Evolutionary conservation across 23 tunicate genomes (phyloP).

Genomic region (Styela plicata): DNA sequence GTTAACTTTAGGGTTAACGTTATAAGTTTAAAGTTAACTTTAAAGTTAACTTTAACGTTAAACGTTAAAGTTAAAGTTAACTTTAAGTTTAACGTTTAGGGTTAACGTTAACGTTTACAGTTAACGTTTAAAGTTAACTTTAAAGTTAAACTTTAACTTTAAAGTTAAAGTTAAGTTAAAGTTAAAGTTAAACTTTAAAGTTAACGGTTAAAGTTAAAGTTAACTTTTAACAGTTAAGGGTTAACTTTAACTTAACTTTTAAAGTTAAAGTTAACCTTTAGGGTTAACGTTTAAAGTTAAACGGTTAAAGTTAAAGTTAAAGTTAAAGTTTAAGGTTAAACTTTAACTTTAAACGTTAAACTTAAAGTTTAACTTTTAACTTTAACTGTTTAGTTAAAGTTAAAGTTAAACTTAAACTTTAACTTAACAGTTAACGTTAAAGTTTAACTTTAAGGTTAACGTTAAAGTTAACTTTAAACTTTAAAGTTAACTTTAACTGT

Average conservation of each 20-base stretch:
- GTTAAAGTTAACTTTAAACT: too few relatives aligned
- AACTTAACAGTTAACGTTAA: too few relatives aligned
- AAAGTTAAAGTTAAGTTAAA: too few relatives aligned
- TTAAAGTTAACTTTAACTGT: too few relatives aligned
- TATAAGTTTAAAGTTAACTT: conserved; percentile 88
- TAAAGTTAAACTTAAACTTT: conserved; percentile 18
- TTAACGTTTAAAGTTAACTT: conserved; percentile 82
- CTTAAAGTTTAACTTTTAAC: too few relatives aligned
- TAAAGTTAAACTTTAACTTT: conserved; percentile 63
- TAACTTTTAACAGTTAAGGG: conserved; percentile 58
- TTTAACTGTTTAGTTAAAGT: conserved; percentile 61
- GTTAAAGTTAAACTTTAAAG: too few relatives aligned
- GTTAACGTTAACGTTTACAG: conserved; percentile 38
- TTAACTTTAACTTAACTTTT: conserved; percentile 58
- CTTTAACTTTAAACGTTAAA: conserved; percentile 71
- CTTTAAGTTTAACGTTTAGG: conserved; percentile 42
- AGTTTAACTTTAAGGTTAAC: too few relatives aligned
- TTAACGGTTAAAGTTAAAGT: too few relatives aligned
- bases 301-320: conserved; percentile 62
- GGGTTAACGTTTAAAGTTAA: conserved; percentile 35
- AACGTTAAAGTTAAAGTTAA: conserved; percentile 68
- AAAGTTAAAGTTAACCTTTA: conserved; percentile 49
- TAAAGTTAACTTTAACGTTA: conserved; percentile 89
- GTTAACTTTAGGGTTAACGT: conserved; percentile 70
- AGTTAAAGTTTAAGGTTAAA: conserved; percentile 65